These are phyloP conservation scores for Dasysyrphus albostriatus DNA, from an alignment of 2,888 invertebrate species.

Conservation along the genomic window DNA sequence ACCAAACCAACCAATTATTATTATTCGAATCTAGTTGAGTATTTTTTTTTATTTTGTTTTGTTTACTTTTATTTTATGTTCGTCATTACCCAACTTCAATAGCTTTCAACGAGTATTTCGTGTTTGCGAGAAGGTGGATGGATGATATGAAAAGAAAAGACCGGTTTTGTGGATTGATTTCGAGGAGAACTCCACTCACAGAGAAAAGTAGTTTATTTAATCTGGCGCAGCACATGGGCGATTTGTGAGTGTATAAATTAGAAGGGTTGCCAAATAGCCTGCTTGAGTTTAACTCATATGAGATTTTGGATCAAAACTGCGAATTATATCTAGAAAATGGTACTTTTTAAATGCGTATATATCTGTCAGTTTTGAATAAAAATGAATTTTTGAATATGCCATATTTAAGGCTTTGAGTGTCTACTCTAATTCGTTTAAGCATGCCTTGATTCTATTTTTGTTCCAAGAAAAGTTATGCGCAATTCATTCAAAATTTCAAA, in stretches of 20 bases:
- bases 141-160: constrained; percentile 32
- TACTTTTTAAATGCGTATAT: too few species aligned
- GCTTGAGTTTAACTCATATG: not conserved
- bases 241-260: constrained; percentile 24
- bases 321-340: too few species aligned
- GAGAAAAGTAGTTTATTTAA: constrained; percentile 39
- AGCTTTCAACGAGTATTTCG: constrained; percentile 56
- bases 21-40: constrained; percentile 12
- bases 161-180: constrained; percentile 46
- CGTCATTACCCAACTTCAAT: constrained; percentile 42
- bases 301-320: too few species aligned
- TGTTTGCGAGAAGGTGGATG: constrained; percentile 46
- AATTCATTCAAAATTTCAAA: too few species aligned
- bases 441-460: too few species aligned
- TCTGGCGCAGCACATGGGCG: constrained; percentile 58
- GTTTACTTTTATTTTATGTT: constrained; percentile 40
- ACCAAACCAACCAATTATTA: not conserved
- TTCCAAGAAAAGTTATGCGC: too few species aligned
- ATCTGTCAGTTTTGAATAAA: too few species aligned
- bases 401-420: too few species aligned
- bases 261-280: constrained; percentile 32
- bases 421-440: too few species aligned
- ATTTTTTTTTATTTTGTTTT: constrained; percentile 28
- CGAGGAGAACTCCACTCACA: constrained; percentile 4
- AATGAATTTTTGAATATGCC: too few species aligned